Percentiles rank a stretch among this genome's conserved stretches.
Evolutionary conservation across 2,888 invertebrate species (phyloP).

Genomic region (Linnaemya tessellans): DNA sequence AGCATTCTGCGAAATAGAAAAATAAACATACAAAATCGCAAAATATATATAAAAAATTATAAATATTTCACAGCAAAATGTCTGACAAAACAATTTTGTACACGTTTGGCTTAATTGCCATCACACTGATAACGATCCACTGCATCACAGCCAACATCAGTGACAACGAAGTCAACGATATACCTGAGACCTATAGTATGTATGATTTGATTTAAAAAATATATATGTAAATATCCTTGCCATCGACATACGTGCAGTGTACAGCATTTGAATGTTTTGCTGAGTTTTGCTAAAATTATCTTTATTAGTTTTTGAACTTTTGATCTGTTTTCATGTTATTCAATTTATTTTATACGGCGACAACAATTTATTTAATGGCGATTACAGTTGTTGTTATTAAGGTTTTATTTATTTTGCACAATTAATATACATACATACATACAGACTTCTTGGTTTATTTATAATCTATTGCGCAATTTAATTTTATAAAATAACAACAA

Average conservation of each 20-base stretch:
- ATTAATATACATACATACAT: not conserved
- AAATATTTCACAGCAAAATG: slow-evolving; percentile 47
- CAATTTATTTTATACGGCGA: slow-evolving; percentile 1
- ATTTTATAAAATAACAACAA: not conserved
- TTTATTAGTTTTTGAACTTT: slow-evolving; percentile 61
- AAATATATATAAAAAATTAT: not conserved
- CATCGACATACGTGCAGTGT: not conserved
- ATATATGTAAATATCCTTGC: not conserved
- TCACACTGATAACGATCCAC: slow-evolving; percentile 66
- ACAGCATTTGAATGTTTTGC: not conserved
- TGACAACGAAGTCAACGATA: slow-evolving; percentile 79
- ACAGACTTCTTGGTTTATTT: slow-evolving; percentile 43
- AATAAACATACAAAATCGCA: slow-evolving; percentile 10
- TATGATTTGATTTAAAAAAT: slow-evolving; percentile 57
- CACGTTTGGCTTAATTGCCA: slow-evolving; percentile 65
- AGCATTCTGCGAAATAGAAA: slow-evolving; percentile 4
- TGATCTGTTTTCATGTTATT: slow-evolving; percentile 62
- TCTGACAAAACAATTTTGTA: slow-evolving; percentile 66
- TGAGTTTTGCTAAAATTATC: slow-evolving; percentile 48
- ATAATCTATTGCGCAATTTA: slow-evolving; percentile 69
- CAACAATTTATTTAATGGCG: not conserved
- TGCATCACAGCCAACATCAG: slow-evolving; percentile 76
- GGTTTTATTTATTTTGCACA: slow-evolving; percentile 16
- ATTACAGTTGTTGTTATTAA: slow-evolving; percentile 28
- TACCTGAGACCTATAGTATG: slow-evolving; percentile 77